phyloP scores from a whole-genome alignment of 1,140 invertebrate genomes.

The Penaeus japonicus region DNA sequence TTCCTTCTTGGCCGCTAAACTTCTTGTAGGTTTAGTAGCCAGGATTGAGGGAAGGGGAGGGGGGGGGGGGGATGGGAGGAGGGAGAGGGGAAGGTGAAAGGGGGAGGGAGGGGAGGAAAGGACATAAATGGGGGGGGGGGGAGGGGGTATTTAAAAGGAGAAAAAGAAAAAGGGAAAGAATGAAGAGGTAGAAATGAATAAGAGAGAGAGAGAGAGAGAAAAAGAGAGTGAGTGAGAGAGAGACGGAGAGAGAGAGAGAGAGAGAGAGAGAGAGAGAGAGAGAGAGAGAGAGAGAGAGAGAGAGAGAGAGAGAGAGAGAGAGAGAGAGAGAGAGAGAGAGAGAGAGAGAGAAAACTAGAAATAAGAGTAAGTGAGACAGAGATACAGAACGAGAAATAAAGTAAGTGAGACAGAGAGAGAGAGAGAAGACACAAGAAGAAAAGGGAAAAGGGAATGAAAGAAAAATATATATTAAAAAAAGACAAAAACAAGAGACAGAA shows the following conservation, averaged over 20 bases:
- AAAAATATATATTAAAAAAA: neutral
- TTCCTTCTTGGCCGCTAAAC: neutral
- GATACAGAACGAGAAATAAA: no score
- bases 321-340: neutral
- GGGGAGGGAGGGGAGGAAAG: neutral
- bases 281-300: neutral
- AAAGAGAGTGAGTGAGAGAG: neutral
- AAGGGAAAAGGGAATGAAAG: neutral
- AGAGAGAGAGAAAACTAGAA: neutral
- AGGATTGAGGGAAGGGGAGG: neutral
- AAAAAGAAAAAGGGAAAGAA: neutral
- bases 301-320: neutral
- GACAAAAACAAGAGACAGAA: neutral
- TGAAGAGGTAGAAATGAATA: neutral
- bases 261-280: neutral
- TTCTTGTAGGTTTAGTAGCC: neutral
- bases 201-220: neutral
- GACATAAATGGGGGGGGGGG: neutral
- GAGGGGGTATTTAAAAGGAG: neutral
- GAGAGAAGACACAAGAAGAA: constrained; percentile 10
- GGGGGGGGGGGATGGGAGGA: neutral
- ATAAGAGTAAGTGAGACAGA: no score
- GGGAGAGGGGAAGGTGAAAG: neutral
- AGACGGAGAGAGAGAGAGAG: neutral
- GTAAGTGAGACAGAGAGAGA: neutral